Conservation (phyloP, 2,888 invertebrate genomes). For the Parnassius mnemosyne region DNA sequence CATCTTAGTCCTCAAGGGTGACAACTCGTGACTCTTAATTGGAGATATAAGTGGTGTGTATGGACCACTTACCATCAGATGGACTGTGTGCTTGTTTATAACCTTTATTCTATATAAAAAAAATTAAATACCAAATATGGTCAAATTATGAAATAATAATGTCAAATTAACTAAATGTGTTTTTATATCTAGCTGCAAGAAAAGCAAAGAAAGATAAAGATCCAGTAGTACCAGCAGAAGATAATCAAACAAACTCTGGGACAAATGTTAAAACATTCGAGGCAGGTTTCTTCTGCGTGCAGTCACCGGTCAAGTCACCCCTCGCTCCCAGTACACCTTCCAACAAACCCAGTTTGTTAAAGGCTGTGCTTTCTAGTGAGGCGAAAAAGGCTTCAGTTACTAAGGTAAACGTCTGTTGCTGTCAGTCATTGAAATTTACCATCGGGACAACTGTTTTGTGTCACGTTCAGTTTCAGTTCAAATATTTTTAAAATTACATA, state of each 20-base stretch:
- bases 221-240: not conserved
- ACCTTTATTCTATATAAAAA: no score
- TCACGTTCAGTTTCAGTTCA: no score
- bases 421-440: no score
- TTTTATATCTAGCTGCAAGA: constrained; percentile 52
- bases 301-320: constrained; percentile 56
- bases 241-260: constrained; percentile 1
- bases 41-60: no score
- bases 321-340: constrained; percentile 31
- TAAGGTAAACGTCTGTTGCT: constrained; percentile 42
- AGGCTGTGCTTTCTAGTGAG: constrained; percentile 64
- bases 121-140: no score
- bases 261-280: constrained; percentile 59
- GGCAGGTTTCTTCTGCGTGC: constrained; percentile 68
- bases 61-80: no score
- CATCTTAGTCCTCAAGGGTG: no score
- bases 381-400: constrained; percentile 59
- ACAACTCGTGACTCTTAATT: no score
- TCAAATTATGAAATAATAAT: no score
- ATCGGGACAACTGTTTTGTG: no score
- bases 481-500: no score
- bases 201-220: constrained; percentile 51
- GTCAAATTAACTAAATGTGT: constrained; percentile 1
- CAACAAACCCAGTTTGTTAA: constrained; percentile 43
- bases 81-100: no score